Percentiles rank a stretch among this genome's conserved stretches.
Evolutionary conservation across 2,113 vertebrate species (phyloP).

Genomic region (Corythornis vintsioides): DNA sequence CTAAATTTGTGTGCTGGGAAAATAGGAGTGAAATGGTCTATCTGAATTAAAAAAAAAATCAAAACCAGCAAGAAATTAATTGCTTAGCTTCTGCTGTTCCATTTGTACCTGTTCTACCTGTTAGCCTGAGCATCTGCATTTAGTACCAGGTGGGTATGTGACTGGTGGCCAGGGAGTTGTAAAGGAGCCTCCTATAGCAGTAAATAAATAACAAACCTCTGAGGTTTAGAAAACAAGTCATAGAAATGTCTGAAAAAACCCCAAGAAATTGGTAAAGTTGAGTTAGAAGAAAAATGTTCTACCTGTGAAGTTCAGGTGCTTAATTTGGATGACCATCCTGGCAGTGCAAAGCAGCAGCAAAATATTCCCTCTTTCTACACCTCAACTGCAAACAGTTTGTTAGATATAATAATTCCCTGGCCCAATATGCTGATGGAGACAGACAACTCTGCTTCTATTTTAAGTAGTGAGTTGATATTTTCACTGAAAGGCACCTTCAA

Average conservation of each 20-base stretch:
- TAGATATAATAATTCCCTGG: not conserved
- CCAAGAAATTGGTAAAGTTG: not conserved
- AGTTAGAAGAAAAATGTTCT: not conserved
- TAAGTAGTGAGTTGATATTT: not conserved
- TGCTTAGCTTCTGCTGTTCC: not conserved
- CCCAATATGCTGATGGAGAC: not conserved
- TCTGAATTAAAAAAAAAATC: not conserved
- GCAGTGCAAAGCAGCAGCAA: not conserved
- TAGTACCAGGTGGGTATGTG: not conserved
- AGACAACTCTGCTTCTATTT: not conserved
- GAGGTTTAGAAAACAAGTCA: not conserved
- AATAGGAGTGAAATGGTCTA: not conserved
- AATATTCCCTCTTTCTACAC: not conserved
- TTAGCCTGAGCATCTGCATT: not conserved
- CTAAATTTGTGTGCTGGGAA: conserved; percentile 2
- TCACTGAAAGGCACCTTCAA: not conserved
- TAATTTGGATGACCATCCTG: not conserved
- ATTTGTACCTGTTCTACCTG: not conserved
- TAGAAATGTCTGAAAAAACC: not conserved
- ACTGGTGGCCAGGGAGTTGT: not conserved
- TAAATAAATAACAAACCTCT: not conserved
- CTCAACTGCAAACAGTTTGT: not conserved
- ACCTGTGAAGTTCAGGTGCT: not conserved
- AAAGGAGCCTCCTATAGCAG: not conserved
- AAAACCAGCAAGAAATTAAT: not conserved